A percentile compares a stretch with the other conserved stretches of the same genome.
These are phyloP conservation scores for Natator depressus DNA, from an alignment of 2,113 vertebrate species.

Conservation along the genomic window DNA sequence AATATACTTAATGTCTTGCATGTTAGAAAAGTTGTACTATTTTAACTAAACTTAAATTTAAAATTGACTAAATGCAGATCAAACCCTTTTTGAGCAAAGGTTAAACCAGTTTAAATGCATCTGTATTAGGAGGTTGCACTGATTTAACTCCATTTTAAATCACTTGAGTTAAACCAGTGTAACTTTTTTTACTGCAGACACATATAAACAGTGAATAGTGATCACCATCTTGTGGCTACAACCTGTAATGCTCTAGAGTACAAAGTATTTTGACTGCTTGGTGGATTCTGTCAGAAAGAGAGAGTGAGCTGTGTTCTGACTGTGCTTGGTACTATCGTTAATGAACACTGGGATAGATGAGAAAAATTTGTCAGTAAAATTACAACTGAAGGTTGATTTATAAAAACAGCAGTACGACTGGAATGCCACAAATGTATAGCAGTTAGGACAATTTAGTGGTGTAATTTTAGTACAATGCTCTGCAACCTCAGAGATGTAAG, in stretches of 20 bases:
- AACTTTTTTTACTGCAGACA: not conserved
- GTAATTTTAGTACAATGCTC: not conserved
- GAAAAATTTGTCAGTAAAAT: not conserved
- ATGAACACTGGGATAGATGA: not conserved
- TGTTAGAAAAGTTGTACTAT: not conserved
- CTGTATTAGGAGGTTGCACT: not conserved
- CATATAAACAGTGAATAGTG: not conserved
- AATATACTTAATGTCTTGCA: not conserved
- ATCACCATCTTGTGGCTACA: fast-evolving
- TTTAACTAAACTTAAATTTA: not conserved
- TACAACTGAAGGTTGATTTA: not conserved
- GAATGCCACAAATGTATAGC: not conserved
- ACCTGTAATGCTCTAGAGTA: not conserved
- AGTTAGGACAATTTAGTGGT: not conserved
- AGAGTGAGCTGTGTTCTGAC: too few species aligned
- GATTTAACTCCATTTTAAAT: not conserved
- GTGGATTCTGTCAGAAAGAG: not conserved
- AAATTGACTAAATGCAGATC: not conserved
- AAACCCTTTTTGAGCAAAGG: not conserved
- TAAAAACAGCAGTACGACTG: not conserved
- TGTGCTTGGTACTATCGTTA: not conserved
- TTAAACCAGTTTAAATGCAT: not conserved
- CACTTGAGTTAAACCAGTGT: not conserved
- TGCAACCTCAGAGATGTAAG: not conserved
- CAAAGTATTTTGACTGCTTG: not conserved